Conservation (phyloP, 2,888 invertebrate species). For the Hypomecis punctinalis region DNA sequence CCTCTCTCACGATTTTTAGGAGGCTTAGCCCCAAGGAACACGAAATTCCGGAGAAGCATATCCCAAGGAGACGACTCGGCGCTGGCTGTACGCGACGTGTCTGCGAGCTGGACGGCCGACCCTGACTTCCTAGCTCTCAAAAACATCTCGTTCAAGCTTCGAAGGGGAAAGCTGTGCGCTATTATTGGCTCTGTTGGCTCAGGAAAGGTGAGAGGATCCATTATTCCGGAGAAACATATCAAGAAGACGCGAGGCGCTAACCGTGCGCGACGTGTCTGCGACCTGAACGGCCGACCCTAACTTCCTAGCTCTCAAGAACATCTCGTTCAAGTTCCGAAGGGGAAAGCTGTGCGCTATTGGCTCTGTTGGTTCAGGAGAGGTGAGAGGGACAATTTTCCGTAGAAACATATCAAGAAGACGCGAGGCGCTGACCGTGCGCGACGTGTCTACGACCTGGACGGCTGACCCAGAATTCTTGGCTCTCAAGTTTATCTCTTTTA, state of each 20-base stretch:
- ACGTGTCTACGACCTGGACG: constrained; percentile 82
- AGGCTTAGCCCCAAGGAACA: constrained; percentile 33
- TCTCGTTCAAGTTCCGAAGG: constrained; percentile 81
- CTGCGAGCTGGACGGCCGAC: constrained; percentile 82
- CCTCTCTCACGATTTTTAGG: background rate
- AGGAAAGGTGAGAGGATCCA: constrained; percentile 84
- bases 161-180: constrained; percentile 86
- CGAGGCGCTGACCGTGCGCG: constrained; percentile 64
- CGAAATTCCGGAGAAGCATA: constrained; percentile 57
- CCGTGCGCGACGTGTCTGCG: constrained; percentile 70
- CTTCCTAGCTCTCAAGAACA: constrained; percentile 81
- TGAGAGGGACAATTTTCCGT: constrained; percentile 42
- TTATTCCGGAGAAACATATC: constrained; percentile 4
- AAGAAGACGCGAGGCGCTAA: constrained; percentile 63
- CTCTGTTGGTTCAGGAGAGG: constrained; percentile 91
- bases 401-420: constrained; percentile 52
- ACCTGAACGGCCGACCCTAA: constrained; percentile 83
- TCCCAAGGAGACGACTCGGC: constrained; percentile 67
- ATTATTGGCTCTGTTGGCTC: constrained; percentile 91
- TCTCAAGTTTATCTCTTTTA: constrained; percentile 80
- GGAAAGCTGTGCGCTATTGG: constrained; percentile 89
- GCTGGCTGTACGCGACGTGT: constrained; percentile 68
- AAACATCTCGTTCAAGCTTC: constrained; percentile 80
- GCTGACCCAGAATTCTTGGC: constrained; percentile 80
- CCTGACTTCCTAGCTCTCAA: constrained; percentile 83